phyloP scores from a whole-genome alignment of 1,140 invertebrate genomes.

The Oreohelix idahoensis region DNA sequence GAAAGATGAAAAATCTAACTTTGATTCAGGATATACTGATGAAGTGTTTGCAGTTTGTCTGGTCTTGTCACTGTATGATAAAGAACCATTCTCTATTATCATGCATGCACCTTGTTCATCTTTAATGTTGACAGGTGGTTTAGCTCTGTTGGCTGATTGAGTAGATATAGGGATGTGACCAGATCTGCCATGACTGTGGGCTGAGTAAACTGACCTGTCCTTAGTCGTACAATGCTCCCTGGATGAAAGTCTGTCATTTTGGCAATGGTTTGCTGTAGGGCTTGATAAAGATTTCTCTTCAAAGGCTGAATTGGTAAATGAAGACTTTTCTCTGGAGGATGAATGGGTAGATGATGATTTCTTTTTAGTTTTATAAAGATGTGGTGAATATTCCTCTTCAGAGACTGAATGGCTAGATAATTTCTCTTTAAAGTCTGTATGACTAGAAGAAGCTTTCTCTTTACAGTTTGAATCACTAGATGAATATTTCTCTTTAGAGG shows the following conservation, averaged over 20 bases:
- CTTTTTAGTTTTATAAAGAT: no score
- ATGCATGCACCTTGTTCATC: neutral
- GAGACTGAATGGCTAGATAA: neutral
- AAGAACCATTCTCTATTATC: neutral
- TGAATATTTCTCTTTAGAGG: neutral
- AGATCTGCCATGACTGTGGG: neutral
- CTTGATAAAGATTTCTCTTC: neutral
- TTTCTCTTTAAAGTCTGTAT: neutral
- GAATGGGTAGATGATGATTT: no score
- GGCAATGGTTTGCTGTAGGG: neutral
- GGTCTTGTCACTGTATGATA: neutral
- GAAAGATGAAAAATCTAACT: neutral
- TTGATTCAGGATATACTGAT: neutral
- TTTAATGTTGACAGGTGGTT: neutral
- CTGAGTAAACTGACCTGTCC: neutral
- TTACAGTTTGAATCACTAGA: no score
- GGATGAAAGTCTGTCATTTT: neutral
- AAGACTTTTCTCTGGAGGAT: no score
- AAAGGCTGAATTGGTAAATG: neutral
- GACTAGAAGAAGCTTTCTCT: neutral
- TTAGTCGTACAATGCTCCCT: neutral
- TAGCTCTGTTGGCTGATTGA: no score
- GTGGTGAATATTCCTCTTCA: no score
- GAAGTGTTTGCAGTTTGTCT: neutral
- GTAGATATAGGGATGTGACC: no score